Base-by-base conservation (phyloP, 2,113 vertebrate genomes). In the Stictonetta naevosa region DNA sequence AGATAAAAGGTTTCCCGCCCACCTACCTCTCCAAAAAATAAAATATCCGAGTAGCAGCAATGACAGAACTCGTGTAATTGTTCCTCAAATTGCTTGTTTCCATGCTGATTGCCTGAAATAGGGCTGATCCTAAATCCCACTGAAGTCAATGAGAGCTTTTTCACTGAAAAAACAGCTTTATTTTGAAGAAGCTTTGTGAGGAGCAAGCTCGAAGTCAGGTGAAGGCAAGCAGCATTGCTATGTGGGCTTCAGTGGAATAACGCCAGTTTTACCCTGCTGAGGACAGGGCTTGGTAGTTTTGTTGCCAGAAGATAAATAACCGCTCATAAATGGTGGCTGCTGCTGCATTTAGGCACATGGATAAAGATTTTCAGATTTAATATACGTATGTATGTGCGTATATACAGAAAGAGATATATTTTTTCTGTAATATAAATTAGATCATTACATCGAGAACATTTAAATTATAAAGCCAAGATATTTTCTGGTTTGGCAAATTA, bases 1-100 rank as follows among this genome's bases (percentile, higher is more conserved):
- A 92, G 80, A 94, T 77, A 90, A 94, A 94, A 93, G 52, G 19
- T 92, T 96, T 86, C 60, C 59, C 67, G 81, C 68, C 40, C n/a
- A 82, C 52, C 53, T 46, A 42, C 8, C 52, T 72, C 53, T 8
- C 17, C 48, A 64, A 62, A 48, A 67, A 48, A 12, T 14, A 48
- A 50, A 44, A 8, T 48, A 66, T 38, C 71, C 73, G 79, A 80
- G 50, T 60, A 86, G 83, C n/a, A 20, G 52, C 28, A 88, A 81
- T 67, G 52, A 68, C 86, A 95, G 83, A 77, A 86, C 23, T 78
- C 0, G 0, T 64, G 73, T 72, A 74, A 75, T 83, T 93, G 26
- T 56, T 81, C 48, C 52, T 72, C 12, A 2, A 56, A 80, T 81
- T 92, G 63, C 55, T 26, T 50, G 25, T 29, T 91, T 79, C 71